Evolutionary conservation across 2,797 vertebrate species (phyloP).

Genomic region (Gambelia wislizenii): DNA sequence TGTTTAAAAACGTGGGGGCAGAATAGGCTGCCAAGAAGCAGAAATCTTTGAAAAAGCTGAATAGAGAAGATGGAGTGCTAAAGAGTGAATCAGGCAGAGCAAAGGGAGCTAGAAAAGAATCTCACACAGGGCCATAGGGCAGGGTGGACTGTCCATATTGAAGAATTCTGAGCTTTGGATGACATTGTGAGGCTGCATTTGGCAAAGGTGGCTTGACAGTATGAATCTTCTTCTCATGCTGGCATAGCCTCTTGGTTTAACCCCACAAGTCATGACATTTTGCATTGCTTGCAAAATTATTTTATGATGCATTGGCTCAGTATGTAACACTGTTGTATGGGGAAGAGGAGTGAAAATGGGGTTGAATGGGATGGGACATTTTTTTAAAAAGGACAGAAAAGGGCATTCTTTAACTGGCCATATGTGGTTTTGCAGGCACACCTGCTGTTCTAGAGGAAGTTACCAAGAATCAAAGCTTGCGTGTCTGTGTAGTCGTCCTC

Average conservation of each 20-base stretch:
- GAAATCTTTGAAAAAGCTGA: not conserved
- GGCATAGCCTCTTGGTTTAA: not conserved
- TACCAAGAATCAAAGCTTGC: conserved; percentile 27
- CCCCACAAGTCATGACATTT: not conserved
- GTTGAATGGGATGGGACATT: not conserved
- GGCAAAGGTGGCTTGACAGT: not conserved
- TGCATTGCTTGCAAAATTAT: not conserved
- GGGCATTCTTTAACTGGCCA: not conserved
- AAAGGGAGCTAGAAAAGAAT: not conserved
- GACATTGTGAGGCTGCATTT: not conserved
- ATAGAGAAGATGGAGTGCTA: not conserved
- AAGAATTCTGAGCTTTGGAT: not conserved
- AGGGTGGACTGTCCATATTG: not conserved
- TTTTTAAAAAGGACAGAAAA: conserved; percentile 26
- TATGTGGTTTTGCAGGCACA: not conserved
- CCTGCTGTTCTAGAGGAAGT: conserved; percentile 14
- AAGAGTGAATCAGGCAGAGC: too few species aligned
- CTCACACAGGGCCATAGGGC: not conserved
- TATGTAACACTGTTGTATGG: not conserved
- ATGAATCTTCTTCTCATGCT: not conserved
- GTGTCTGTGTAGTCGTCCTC: not conserved
- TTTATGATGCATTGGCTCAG: not conserved
- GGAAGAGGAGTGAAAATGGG: not conserved
- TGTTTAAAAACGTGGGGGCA: not conserved
- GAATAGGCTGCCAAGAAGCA: not conserved